Percentiles rank a stretch among this genome's conserved stretches.
Evolutionary conservation across 1,140 invertebrate species (phyloP).

Genomic region (Archivesica marissinica): DNA sequence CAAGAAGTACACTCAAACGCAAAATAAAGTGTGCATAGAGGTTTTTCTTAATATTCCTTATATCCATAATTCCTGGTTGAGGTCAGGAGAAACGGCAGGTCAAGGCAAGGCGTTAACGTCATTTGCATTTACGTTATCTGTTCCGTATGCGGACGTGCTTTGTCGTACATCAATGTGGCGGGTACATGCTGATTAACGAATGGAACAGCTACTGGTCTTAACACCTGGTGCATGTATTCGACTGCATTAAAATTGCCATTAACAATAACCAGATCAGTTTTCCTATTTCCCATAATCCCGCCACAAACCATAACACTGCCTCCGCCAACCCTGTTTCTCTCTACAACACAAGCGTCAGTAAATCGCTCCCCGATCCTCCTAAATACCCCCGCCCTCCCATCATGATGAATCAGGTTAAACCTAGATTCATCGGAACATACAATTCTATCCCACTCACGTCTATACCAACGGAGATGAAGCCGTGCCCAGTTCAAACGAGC

Average conservation of each 20-base stretch:
- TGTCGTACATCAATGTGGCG: slow-evolving; percentile 8
- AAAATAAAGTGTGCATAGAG: too few species aligned
- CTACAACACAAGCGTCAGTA: slow-evolving; percentile 39
- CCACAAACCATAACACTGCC: not conserved
- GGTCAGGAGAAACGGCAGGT: too few species aligned
- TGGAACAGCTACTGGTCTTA: slow-evolving; percentile 24
- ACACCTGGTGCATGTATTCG: not conserved
- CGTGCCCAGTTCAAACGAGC: slow-evolving; percentile 23
- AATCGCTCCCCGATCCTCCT: slow-evolving; percentile 40
- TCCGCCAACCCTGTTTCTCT: slow-evolving; percentile 18
- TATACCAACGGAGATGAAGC: not conserved
- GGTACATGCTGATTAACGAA: slow-evolving; percentile 5
- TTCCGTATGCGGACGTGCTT: too few species aligned
- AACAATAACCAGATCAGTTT: slow-evolving; percentile 24
- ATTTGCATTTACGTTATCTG: too few species aligned
- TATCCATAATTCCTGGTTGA: too few species aligned
- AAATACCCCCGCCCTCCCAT: slow-evolving; percentile 4
- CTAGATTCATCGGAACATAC: slow-evolving; percentile 6
- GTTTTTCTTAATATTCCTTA: too few species aligned
- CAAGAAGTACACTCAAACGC: too few species aligned
- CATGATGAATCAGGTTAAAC: slow-evolving; percentile 8
- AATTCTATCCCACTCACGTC: slow-evolving; percentile 16
- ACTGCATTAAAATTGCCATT: slow-evolving; percentile 7
- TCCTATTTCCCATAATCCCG: slow-evolving; percentile 13
- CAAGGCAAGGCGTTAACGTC: too few species aligned